A percentile compares a stretch with the other conserved stretches of the same genome.
Conservation (phyloP, 2,888 invertebrate genomes). For the Osmoderma eremita region DNA sequence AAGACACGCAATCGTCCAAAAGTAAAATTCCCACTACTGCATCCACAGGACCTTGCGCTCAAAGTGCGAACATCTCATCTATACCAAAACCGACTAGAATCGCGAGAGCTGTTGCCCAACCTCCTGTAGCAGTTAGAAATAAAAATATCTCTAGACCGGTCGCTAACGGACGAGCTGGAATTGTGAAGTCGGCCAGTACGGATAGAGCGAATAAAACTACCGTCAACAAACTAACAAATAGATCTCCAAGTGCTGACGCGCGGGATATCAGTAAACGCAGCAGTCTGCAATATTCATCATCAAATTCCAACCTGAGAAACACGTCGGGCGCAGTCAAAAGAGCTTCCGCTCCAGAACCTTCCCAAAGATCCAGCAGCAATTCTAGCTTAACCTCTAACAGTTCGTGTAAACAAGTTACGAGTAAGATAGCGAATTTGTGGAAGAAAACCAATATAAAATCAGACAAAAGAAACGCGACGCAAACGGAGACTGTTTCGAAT, state of each 20-base stretch:
- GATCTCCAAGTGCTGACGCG: constrained; percentile 62
- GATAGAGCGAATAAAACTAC: constrained; percentile 52
- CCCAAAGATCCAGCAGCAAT: constrained; percentile 68
- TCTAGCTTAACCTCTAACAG: constrained; percentile 68
- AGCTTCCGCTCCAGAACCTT: constrained; percentile 43
- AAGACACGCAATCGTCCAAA: constrained; percentile 68
- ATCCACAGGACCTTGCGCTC: constrained; percentile 45
- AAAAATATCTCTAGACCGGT: constrained; percentile 50
- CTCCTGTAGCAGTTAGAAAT: constrained; percentile 50
- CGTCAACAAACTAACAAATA: constrained; percentile 52
- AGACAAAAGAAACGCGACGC: constrained; percentile 61
- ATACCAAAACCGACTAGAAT: constrained; percentile 57
- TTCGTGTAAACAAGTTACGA: constrained; percentile 73
- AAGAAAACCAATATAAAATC: constrained; percentile 77
- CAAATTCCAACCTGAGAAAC: constrained; percentile 69
- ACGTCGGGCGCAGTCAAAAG: constrained; percentile 50
- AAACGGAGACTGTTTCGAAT: constrained; percentile 43
- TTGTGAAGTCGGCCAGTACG: constrained; percentile 56
- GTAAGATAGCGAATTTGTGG: constrained; percentile 84
- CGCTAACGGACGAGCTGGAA: constrained; percentile 54
- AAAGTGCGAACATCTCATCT: constrained; percentile 48
- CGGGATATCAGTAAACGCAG: constrained; percentile 53
- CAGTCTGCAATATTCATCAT: constrained; percentile 66
- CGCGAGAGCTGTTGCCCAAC: constrained; percentile 58
- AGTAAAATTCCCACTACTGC: constrained; percentile 44